These are phyloP conservation scores for Euzophera pinguis DNA, from an alignment of 2,888 invertebrate genomes.

Conservation along the genomic window DNA sequence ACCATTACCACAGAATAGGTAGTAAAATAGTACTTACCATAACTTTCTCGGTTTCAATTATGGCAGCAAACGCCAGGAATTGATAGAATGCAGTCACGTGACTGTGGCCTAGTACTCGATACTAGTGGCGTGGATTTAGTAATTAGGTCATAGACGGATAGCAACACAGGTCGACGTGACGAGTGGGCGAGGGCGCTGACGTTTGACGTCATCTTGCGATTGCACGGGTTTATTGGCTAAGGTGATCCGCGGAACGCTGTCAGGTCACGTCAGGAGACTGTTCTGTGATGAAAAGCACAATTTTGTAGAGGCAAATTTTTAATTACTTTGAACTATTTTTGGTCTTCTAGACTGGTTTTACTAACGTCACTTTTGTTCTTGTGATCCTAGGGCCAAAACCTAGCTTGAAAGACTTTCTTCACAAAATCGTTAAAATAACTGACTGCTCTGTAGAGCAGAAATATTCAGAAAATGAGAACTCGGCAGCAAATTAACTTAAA, in stretches of 20 bases:
- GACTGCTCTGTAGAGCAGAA: too few species aligned
- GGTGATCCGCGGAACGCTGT: background rate
- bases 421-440: too few species aligned
- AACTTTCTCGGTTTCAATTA: background rate
- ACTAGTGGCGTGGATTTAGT: background rate
- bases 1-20: background rate
- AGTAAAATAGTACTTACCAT: background rate
- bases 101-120: background rate
- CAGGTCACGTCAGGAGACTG: too few species aligned
- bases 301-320: too few species aligned
- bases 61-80: background rate
- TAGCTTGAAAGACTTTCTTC: too few species aligned
- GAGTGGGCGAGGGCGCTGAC: conserved; percentile 5
- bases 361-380: too few species aligned
- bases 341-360: too few species aligned
- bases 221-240: background rate
- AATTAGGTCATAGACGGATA: conserved; percentile 5
- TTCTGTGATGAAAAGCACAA: too few species aligned
- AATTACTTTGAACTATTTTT: too few species aligned
- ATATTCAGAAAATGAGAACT: too few species aligned
- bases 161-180: conserved; percentile 4
- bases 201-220: background rate
- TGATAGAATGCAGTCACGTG: background rate
- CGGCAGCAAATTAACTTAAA: too few species aligned
- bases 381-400: too few species aligned